A percentile compares a stretch with the other conserved stretches of the same genome.
Evolutionary conservation across 2,113 vertebrate species (phyloP).

Genomic region (Caranx melampygus): DNA sequence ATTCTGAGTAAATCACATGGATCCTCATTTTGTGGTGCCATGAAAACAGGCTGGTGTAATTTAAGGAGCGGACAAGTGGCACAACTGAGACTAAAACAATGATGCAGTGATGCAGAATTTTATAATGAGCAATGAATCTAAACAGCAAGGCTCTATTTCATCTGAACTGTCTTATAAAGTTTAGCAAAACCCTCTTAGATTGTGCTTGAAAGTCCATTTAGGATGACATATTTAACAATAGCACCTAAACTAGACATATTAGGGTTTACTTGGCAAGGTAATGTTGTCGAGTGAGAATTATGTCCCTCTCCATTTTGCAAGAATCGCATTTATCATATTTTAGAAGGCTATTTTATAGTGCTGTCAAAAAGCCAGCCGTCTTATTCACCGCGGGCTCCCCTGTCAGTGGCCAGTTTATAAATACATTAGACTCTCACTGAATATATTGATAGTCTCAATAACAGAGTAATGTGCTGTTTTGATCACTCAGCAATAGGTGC

Average conservation of each 20-base stretch:
- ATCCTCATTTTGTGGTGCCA: conserved; percentile 5
- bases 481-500: conserved; percentile 59
- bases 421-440: conserved; percentile 39
- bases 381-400: conserved; percentile 27
- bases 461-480: conserved; percentile 55
- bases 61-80: not conserved
- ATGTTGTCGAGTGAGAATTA: conserved; percentile 43
- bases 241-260: conserved; percentile 20
- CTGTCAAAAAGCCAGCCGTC: conserved; percentile 60
- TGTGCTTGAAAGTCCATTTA: not conserved
- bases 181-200: conserved; percentile 11
- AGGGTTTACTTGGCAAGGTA: conserved; percentile 36
- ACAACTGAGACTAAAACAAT: not conserved
- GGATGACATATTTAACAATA: conserved; percentile 19
- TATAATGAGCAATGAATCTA: conserved; percentile 12
- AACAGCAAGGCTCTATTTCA: not conserved
- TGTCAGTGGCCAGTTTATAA: conserved; percentile 47
- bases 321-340: conserved; percentile 62
- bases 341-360: conserved; percentile 54
- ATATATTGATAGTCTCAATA: conserved; percentile 43
- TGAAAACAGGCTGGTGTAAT: conserved; percentile 6
- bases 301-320: conserved; percentile 31
- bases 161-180: conserved; percentile 20
- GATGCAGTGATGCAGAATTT: not conserved
- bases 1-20: conserved; percentile 3